Percentiles rank a stretch among this genome's conserved stretches.
Conservation (phyloP, 2,113 vertebrate species). For the Calyptommatus sinebrachiatus region DNA sequence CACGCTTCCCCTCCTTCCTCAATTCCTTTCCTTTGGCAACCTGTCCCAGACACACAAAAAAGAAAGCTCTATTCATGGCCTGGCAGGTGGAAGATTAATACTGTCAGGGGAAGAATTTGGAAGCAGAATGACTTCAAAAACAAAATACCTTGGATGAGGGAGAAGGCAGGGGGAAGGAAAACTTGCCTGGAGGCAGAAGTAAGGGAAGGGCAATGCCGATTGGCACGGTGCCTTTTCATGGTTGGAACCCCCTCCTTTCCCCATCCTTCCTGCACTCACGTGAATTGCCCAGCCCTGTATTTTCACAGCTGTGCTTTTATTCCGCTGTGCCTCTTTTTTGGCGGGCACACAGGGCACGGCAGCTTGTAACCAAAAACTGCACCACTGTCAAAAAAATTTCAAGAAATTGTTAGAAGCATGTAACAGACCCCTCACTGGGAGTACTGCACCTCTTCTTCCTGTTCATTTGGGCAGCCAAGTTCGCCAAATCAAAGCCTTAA, state of each 20-base stretch:
- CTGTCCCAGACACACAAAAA: constrained; percentile 28
- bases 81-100: constrained; percentile 60
- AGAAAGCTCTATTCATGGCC: constrained; percentile 58
- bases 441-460: constrained; percentile 43
- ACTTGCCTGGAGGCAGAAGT: constrained; percentile 42
- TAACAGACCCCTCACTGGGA: constrained; percentile 45
- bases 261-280: constrained; percentile 45
- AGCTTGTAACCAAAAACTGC: constrained; percentile 37
- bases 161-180: constrained; percentile 33
- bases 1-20: background rate
- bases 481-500: constrained; percentile 17
- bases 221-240: constrained; percentile 42
- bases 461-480: constrained; percentile 31
- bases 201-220: constrained; percentile 38
- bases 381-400: constrained; percentile 47
- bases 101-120: constrained; percentile 58
- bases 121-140: constrained; percentile 63
- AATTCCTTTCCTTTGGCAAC: constrained; percentile 43
- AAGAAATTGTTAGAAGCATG: constrained; percentile 41
- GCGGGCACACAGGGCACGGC: constrained; percentile 38
- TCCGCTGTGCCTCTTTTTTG: constrained; percentile 23
- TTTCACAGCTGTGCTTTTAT: constrained; percentile 39
- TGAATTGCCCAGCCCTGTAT: constrained; percentile 33
- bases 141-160: constrained; percentile 35
- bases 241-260: constrained; percentile 25